Conservation (phyloP, 2,113 vertebrate genomes). For the human region GRCh38 chrX:6800501-6801000, state of each 20-base stretch:
- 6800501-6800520: conserved; percentile 71
- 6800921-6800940: neutral
- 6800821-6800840: conserved; percentile 41
- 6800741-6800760: conserved; percentile 77
- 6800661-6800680: conserved; percentile 88
- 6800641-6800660: conserved; percentile 85
- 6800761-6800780: conserved; percentile 80
- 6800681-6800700: conserved; percentile 87
- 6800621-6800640: conserved; percentile 84
- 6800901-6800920: neutral
- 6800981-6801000: neutral
- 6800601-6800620: conserved; percentile 81
- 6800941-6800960: neutral
- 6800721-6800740: conserved; percentile 80
- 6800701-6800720: conserved; percentile 76
- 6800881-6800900: neutral
- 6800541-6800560: conserved; percentile 74
- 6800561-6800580: conserved; percentile 69
- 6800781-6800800: conserved; percentile 72
- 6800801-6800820: conserved; percentile 69
- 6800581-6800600: conserved; percentile 81
- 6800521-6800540: conserved; percentile 70
- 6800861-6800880: neutral
- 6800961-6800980: neutral
- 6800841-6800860: neutral